Evolutionary conservation across 2,113 vertebrate genomes (phyloP).

Genomic region (Alectura lathami): DNA sequence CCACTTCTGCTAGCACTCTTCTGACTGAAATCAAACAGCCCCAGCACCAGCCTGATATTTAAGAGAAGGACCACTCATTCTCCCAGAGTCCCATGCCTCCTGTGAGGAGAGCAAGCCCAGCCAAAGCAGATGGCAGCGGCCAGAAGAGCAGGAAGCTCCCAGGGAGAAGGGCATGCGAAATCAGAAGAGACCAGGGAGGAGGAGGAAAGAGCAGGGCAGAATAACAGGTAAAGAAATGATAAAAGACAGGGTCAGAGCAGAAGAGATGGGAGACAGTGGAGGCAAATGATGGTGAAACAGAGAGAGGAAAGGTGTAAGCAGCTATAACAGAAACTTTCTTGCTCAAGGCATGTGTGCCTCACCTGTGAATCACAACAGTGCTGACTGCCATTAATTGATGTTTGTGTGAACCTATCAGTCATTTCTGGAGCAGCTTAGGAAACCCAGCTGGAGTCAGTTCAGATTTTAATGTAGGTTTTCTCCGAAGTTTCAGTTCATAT

Average conservation of each 20-base stretch:
- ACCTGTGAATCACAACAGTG: neutral
- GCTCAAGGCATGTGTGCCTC: neutral
- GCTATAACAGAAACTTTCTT: neutral
- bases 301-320: neutral
- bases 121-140: neutral
- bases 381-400: neutral
- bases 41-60: neutral
- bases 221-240: neutral
- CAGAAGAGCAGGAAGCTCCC: neutral
- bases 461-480: neutral
- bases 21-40: neutral
- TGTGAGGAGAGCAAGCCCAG: neutral
- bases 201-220: neutral
- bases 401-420: neutral
- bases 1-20: neutral
- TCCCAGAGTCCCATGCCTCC: fast-evolving
- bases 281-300: neutral
- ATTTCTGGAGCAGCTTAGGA: neutral
- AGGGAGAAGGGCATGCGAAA: neutral
- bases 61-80: neutral
- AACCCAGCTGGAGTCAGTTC: neutral
- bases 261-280: neutral
- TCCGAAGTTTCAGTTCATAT: neutral
- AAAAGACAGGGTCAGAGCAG: neutral
- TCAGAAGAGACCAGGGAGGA: neutral